Base-by-base conservation (phyloP, 2,888 invertebrate genomes). In the Xanthorhoe spadicearia region DNA sequence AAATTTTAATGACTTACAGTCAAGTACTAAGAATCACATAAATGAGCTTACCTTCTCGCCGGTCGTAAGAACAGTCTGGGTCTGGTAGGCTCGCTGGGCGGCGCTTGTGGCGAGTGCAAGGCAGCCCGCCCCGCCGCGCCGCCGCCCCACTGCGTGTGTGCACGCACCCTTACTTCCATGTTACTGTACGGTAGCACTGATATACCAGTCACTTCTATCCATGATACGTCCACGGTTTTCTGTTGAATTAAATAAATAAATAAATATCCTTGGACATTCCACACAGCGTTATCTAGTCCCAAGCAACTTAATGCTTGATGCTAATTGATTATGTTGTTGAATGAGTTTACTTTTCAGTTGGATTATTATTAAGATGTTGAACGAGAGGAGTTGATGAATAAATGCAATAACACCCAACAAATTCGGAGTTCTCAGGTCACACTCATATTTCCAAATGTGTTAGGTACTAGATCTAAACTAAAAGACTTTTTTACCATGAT, bases 61-160 rank as follows among this genome's bases (percentile, higher is more conserved):
- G 78, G 78, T 35, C 90, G 89, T 28, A 97, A 94, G 82, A 96
- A 98, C 6, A 96, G 95, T 51, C 98, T 92, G 0, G 97, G 94
- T 93, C 61, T 95, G 32, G 94, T 90, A 0, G 98, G 98, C 23
- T 95, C 95, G 1, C 95, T 95, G 0, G 98, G 98, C 19, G 95
- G 95, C 9, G 97, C 96, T 69, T 97, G 95, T 0, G 98, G 98
- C 0, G 98, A 97, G 77, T 94, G 94, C 0, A 97, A 82, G n/a
- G 90, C 89, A 0, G 94, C 94, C 0, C 94, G 91, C 0, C 95
- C 94, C 17, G 95, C 94, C 1, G 94, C 89, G 0, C 97, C 96
- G 2, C 95, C 95, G 15, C 96, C 97, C 98, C 98, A 71, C 50
- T 64, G 68, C 59, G 98, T 97, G 82, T 96, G 96, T 0, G 98